These are phyloP conservation scores for Lamellibrachia luymesi DNA, from an alignment of 1,140 invertebrate species.

Conservation along the genomic window DNA sequence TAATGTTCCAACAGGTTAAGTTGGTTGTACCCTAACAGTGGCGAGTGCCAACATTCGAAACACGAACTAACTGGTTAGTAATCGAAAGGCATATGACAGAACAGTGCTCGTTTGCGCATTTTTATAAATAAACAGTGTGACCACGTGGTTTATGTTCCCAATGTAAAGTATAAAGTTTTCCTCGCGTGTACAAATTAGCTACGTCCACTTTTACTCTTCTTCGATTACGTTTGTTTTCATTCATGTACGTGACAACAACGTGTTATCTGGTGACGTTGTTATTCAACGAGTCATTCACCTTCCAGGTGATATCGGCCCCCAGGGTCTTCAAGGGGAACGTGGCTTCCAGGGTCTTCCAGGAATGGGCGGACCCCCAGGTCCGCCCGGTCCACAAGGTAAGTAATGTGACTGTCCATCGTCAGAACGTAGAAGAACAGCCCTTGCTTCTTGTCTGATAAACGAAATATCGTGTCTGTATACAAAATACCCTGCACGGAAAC, in stretches of 20 bases:
- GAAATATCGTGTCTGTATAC: not conserved
- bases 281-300: not conserved
- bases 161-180: too few species aligned
- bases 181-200: too few species aligned
- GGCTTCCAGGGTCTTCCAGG: not conserved
- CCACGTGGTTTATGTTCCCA: not conserved
- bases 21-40: not conserved
- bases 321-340: not conserved
- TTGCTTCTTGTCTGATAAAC: not conserved
- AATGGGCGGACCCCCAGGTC: not conserved
- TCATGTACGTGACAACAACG: not conserved
- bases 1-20: too few species aligned
- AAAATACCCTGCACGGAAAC: too few species aligned
- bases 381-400: not conserved
- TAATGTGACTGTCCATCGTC: not conserved
- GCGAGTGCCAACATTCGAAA: not conserved
- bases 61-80: not conserved
- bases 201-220: not conserved
- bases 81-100: not conserved
- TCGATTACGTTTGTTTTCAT: not conserved
- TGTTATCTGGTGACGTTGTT: not conserved
- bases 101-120: not conserved
- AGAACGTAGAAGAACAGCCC: not conserved
- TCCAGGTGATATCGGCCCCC: not conserved
- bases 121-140: not conserved